Evolutionary conservation across 2,113 vertebrate species (phyloP), one percentile per base, ranked within the genome.

Genomic region (Corythornis vintsioides): DNA sequence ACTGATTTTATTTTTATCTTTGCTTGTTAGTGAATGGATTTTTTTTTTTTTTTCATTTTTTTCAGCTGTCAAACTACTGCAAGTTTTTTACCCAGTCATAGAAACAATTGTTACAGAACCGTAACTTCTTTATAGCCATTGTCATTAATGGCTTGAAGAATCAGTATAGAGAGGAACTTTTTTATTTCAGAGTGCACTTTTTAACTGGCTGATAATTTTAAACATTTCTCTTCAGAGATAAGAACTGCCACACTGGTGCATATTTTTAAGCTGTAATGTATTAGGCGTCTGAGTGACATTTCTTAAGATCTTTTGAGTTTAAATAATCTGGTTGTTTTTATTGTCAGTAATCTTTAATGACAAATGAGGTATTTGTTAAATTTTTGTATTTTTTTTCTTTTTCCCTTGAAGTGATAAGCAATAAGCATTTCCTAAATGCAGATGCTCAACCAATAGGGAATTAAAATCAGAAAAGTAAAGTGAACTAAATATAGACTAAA

Each of bases 1-100:
- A 31, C n/a, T 53, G 67, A 80, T 91, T 76, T 92, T 80, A 76
- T 84, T 87, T 92, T 94, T 82, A 70, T 85, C 89, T 73, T 14
- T 92, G 35, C 47, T 72, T 92, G 38, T 86, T 94, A 66, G 26
- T 57, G 15, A 61, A 47, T 64, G 31, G 15, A 8, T 20, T 53
- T 33, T 66, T 75, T 90, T 86, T 86, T 66, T 11, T 2, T 7
- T 4, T 71, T 61, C 3, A 6, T 6, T 71, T 92, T 92, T 72
- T 60, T 78, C 71, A 81, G 21, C 61, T 90, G 69, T 81, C 83
- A 92, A 29, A 82, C n/a, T 83, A 15, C 72, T 86, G 17, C 50
- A 47, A 53, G 31, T 33, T 87, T 93, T 91, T 79, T 84, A 43
- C 33, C 77, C 57, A 72, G 5, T 86, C 93, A 72, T 31, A 76